A percentile compares a stretch with the other conserved stretches of the same genome.
phyloP scores from a whole-genome alignment of 2,113 vertebrate species.

The Australoheros scitulus region DNA sequence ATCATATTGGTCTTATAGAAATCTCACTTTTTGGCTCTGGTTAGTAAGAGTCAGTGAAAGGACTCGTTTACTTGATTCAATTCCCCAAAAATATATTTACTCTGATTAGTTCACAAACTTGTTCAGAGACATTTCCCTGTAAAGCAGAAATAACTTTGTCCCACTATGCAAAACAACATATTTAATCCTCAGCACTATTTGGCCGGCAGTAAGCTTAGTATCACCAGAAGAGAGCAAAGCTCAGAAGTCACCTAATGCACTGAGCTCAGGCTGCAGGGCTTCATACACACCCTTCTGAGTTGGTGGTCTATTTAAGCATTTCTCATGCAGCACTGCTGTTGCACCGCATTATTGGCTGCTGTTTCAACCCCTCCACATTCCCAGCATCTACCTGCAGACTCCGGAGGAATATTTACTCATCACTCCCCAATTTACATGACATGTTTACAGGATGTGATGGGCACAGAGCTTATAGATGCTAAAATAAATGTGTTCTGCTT shows the following conservation, averaged over 20 bases:
- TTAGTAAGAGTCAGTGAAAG: background rate
- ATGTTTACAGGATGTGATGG: background rate
- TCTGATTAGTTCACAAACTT: background rate
- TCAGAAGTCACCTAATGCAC: accelerated
- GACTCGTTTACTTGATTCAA: background rate
- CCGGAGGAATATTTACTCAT: background rate
- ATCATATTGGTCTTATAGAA: background rate
- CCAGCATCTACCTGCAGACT: background rate
- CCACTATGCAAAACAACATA: accelerated
- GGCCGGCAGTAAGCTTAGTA: background rate
- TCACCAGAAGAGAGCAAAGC: background rate
- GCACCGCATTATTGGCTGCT: too few relatives aligned
- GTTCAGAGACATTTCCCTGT: background rate
- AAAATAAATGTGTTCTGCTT: background rate
- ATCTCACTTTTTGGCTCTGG: background rate
- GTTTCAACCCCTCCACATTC: background rate
- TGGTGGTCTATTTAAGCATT: background rate
- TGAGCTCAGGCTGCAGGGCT: background rate
- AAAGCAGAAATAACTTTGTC: background rate
- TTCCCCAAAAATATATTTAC: background rate
- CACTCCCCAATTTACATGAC: accelerated
- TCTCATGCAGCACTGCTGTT: background rate
- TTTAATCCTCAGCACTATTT: background rate
- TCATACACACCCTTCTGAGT: background rate
- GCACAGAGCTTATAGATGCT: background rate